Base-by-base conservation (phyloP, 2,888 invertebrate species). In the Lasioglossum malachurum region DNA sequence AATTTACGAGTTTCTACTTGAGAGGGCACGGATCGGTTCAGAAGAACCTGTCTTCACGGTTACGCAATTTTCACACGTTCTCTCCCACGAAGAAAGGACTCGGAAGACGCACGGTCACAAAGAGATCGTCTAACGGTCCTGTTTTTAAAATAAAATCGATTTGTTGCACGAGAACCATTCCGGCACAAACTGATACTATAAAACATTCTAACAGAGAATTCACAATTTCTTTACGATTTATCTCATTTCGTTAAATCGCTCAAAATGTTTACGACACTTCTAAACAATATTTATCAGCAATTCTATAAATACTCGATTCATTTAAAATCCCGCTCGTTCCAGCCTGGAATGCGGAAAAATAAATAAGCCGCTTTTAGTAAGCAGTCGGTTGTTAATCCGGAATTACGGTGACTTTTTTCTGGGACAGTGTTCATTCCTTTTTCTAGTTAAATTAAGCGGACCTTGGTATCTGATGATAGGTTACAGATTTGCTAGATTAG, bases 101-200 rank as follows among this genome's bases (percentile, higher is more conserved):
- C 41, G 57, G 57, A 73, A 44, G 46, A 44, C 64, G 35, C 73
- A 0, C 73, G 31, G 23, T 69, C 27, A 60, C 35, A 53, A 78
- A 72, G 72, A 78, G 72, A 72, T 69, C 67, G 38, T 44, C 72
- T 76, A 81, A 72, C 82, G 82, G 82, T 82, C 49, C 27, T 2
- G 67, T 60, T 60, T 60, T 60, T 60, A 14, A 60, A 75, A 74
- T 44, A n/a, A 78, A 78, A 83, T 78, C 71, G 75, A 83, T 83
- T 78, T 69, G 44, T 16, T 53, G 53, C 57, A 46, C 74, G 75
- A 75, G 75, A 83, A 60, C 41, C 53, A 7, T 1, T 41, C 38
- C 74, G 38, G 53, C 60, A 35, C 80, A 46, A 53, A 53, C 3
- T 3, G 10, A n/a, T 10, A n/a, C 3, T 53, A 1, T 23, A n/a